Base-by-base conservation (phyloP, 2,888 invertebrate genomes). In the Spisula solida region DNA sequence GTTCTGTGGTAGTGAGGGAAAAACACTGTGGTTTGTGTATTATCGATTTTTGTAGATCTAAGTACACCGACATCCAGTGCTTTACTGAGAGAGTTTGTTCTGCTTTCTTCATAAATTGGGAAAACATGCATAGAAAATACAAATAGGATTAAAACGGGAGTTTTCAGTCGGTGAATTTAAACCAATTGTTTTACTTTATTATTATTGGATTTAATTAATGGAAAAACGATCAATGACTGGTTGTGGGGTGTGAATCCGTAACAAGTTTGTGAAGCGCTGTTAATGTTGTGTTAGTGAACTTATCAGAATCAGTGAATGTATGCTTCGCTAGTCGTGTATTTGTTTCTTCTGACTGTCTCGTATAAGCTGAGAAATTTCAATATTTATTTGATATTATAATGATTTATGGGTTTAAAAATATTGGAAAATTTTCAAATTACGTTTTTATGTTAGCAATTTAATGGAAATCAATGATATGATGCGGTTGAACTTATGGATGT, bases 121-220 rank as follows among this genome's bases (percentile, higher is more conserved):
- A 66, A 51, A 66, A 66, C 60, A 25, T 66, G 60, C 60, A 66
- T 66, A 66, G 60, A 66, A 66, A 56, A 25, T 2, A 66, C 60
- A 66, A 25, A 66, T n/a, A 6, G 60, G 60, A 66, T 25, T 66
- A 66, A 25, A 66, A 5, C 60, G 10, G 1, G n/a, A 66, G 20
- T 14, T 66, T 66, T 66, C 60, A 25, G 60, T 66, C 60, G 10
- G 60, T 66, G 60, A n/a, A 10, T 66, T 66, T 66, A 66, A 66
- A 25, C 25, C 25, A 12, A 66, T n/a, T 25, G 60, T 66, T 66
- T n/a, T n/a, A n/a, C n/a, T n/a, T n/a, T 66, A 66, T 66, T 66
- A n/a, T 66, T 66, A 66, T 66, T 66, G 60, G 60, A 66, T 66
- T 25, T 66, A 66, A 66, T 66, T 66, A 25, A 66, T 66, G n/a